Evolutionary conservation across 2,888 invertebrate species (phyloP).

Genomic region (Volucella inanis): DNA sequence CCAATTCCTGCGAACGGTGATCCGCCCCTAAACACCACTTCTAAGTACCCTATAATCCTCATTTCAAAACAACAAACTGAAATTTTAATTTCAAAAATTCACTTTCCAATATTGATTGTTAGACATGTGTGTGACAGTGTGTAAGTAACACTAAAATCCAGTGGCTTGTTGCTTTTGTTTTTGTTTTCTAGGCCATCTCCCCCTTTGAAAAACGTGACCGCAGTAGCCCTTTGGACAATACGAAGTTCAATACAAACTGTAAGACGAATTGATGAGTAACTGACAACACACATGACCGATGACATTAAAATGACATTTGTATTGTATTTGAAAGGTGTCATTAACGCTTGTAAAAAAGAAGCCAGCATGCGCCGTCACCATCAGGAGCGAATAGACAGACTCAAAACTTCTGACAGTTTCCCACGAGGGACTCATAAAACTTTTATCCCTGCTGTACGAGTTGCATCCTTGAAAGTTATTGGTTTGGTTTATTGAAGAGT

Average conservation of each 20-base stretch:
- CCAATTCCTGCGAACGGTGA: too few species aligned
- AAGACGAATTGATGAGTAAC: constrained; percentile 6
- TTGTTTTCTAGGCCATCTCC: too few species aligned
- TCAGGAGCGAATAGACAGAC: not conserved
- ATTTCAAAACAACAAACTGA: too few species aligned
- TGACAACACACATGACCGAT: constrained; percentile 47
- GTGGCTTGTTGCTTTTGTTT: too few species aligned
- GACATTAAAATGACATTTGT: constrained; percentile 69
- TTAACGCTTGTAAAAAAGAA: constrained; percentile 30
- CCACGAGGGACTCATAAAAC: constrained; percentile 46
- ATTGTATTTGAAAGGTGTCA: constrained; percentile 59
- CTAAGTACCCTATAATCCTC: too few species aligned
- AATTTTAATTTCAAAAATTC: too few species aligned
- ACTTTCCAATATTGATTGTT: too few species aligned
- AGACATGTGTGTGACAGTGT: too few species aligned
- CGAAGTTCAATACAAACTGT: constrained; percentile 1
- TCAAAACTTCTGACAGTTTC: constrained; percentile 13
- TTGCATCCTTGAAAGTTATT: constrained; percentile 67
- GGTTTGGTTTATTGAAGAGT: constrained; percentile 58
- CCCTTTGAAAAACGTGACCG: too few species aligned
- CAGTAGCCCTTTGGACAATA: not conserved
- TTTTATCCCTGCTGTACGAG: constrained; percentile 38
- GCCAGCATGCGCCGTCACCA: too few species aligned
- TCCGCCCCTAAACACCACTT: too few species aligned
- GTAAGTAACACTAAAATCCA: too few species aligned